Evolutionary conservation across 2,888 invertebrate genomes (phyloP), one percentile per base, ranked within the genome.

Genomic region (Tetragonisca angustula): DNA sequence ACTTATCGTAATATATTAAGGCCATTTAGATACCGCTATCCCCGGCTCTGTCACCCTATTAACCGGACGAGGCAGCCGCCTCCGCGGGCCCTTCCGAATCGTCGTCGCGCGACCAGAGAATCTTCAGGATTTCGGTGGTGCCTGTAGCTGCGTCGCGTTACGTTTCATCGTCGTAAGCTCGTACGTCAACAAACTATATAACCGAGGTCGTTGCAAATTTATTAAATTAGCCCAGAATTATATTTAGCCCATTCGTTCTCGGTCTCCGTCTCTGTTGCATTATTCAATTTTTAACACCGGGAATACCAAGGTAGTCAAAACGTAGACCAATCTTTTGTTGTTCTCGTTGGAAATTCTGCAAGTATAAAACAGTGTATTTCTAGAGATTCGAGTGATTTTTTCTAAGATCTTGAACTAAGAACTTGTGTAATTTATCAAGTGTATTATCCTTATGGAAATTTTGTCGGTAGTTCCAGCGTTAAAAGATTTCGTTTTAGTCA

Each of bases 1-100:
- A 75, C 76, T 85, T 87, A 85, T 87, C 89, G 75, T 83, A 83
- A 83, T 83, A 80, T 81, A 86, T 81, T 70, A 79, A 79, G 79
- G 85, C 62, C 79, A 77, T 89, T 89, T 87, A 88, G 83, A 89
- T 89, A 89, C 59, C 77, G 87, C 76, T 87, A 83, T 89, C 85
- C 85, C 80, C 81, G 79, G 86, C 89, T 78, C 88, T 85, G 70
- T 88, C 88, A 89, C 79, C 89, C 81, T 76, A 71, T 85, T 76
- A 79, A 79, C 75, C 27, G 72, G 54, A 78, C 73, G 81, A 80
- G 76, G 71, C 68, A 74, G 75, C 27, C 76, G 69, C 24, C 67
- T 76, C 9, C 9, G 43, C 64, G 27, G 19, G 19, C 21, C 24
- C n/a, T 13, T 68, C 56, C 76, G 75, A 79, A 70, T 74, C 56